Base-by-base conservation (phyloP, 2,888 invertebrate species). In the Drosophila suboccidentalis region DNA sequence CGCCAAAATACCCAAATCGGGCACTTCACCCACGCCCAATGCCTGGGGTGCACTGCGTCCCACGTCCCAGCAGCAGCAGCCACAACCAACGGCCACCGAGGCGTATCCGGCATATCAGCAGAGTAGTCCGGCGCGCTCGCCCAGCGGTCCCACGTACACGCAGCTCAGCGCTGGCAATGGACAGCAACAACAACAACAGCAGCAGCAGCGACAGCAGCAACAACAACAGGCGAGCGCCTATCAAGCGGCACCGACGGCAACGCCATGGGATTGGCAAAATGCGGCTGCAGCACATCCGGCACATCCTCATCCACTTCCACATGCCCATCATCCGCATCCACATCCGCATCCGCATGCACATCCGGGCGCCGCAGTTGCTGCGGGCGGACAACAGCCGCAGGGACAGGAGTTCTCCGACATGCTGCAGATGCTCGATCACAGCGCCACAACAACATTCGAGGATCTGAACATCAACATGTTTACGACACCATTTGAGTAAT, bases 401-500 rank as follows among this genome's bases (percentile, higher is more conserved):
- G 95, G 95, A 8, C 96, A 96, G 89, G 97, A 97, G 93, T 94
- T 98, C 63, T 96, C 97, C 15, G 98, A 98, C 90, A 97, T 98
- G 97, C 94, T 98, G 87, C 97, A 98, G 93, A 97, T 98, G 95
- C 93, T 98, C 63, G 97, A 97, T 93, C 97, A 97, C 92, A 95
- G 96, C 87, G 96, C 95, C 55, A 94, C 96, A 46, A 94, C 96
- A 41, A 95, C 97, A 32, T 98, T 98, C 92, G 97, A 97, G 92
- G 98, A 98, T 93, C 94, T 98, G 89, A 96, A 96, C 91, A 95
- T 98, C 83, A 95, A 95, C 90, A 98, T 98, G 97, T 98, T 98
- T 93, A 97, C 96, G 92, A 95, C 97, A 84, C 95, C 94, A 83
- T 96, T 96, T 90, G 96, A 96, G 93, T 96, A 94, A 79, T 92